Evolutionary conservation across 2,797 vertebrate genomes (phyloP).

Genomic region (Presbytis comata): DNA sequence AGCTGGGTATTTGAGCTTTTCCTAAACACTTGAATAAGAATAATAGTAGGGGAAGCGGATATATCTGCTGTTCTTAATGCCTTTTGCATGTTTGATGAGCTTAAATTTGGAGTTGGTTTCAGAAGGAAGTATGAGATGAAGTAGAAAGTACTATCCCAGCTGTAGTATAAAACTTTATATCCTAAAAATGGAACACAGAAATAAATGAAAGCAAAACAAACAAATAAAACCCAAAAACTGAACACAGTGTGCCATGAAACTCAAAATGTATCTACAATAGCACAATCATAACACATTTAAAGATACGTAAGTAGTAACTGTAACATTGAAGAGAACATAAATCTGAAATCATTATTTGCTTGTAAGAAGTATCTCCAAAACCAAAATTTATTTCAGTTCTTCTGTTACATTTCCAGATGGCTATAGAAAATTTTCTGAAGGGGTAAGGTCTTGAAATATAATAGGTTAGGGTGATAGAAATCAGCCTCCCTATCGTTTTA

Average conservation of each 20-base stretch:
- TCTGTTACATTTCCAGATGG: not conserved
- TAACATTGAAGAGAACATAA: not conserved
- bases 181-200: not conserved
- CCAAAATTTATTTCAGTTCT: not conserved
- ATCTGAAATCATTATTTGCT: not conserved
- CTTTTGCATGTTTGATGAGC: conserved; percentile 27
- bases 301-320: not conserved
- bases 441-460: not conserved
- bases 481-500: not conserved
- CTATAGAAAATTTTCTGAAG: not conserved
- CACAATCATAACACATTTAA: not conserved
- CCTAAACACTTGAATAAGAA: conserved; percentile 13
- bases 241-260: not conserved
- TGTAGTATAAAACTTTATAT: not conserved
- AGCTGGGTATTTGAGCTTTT: conserved; percentile 50
- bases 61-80: conserved; percentile 37
- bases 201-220: not conserved
- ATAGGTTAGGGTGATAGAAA: not conserved
- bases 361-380: not conserved
- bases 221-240: not conserved
- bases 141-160: not conserved
- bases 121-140: conserved; percentile 6
- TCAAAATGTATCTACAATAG: not conserved
- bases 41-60: conserved; percentile 4
- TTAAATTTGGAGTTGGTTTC: conserved; percentile 18